Base-by-base conservation (phyloP, 2,113 vertebrate genomes). In the Stigmatopora nigra region DNA sequence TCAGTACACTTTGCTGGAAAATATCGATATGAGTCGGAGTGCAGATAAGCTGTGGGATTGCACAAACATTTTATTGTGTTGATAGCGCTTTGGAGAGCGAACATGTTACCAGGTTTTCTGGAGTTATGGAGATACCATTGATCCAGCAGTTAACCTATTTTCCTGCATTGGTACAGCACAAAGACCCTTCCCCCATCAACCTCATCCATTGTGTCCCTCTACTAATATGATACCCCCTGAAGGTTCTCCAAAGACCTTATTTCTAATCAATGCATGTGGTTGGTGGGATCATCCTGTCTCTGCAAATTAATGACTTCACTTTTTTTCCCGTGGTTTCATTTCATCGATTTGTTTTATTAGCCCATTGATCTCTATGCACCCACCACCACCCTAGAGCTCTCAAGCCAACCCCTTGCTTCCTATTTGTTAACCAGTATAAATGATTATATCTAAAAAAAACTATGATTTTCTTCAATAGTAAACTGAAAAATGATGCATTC, bases 261-360 rank as follows among this genome's bases (percentile, higher is more conserved):
- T 83, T 82, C 84, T 87, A 87, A 89, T 88, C 88, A 87, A 89
- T 88, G 87, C 77, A 72, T 87, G 86, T 79, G 84, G 82, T 87
- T 83, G 84, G 84, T 84, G 81, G 86, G 85, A 88, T 86, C 87
- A 84, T 88, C 86, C 87, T 86, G 87, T 88, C 89, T 88, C 81
- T 83, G 86, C 83, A 90, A 90, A 90, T 89, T 85, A 90, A 88
- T 90, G 87, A 88, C 88, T 86, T 89, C 87, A 89, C 83, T 88
- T 90, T 90, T 88, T 89, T 86, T 64, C 47, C 83, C 81, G 84
- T 83, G 83, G 86, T 89, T 89, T 88, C 86, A 82, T 87, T 82
- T 73, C 69, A 88, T 89, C 73, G 87, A 89, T 89, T 87, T 88
- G 85, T 90, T 89, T 88, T 87, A 88, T 89, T 90, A 87, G 85